Evolutionary conservation across 2,888 invertebrate genomes (phyloP).

Genomic region (Merodon equestris): DNA sequence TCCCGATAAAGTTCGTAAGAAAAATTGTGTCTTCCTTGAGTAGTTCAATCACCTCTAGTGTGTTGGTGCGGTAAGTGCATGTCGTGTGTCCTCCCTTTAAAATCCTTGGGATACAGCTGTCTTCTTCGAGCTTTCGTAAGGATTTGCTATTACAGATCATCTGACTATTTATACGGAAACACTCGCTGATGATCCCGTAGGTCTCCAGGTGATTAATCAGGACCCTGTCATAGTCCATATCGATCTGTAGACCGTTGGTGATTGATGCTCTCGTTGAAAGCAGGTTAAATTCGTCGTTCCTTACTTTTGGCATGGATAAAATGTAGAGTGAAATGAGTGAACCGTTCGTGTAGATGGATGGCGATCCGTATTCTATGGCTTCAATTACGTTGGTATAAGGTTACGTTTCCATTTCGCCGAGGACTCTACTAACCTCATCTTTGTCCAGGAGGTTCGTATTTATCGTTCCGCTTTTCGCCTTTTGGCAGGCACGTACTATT

Average conservation of each 20-base stretch:
- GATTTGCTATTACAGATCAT: slow-evolving; percentile 34
- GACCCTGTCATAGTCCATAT: slow-evolving; percentile 5
- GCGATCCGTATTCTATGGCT: slow-evolving; percentile 56
- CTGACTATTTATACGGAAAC: slow-evolving; percentile 26
- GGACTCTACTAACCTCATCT: too few relatives aligned
- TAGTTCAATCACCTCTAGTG: slow-evolving; percentile 7
- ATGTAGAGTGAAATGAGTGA: slow-evolving; percentile 42
- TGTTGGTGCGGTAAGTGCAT: slow-evolving; percentile 17
- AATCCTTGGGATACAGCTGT: slow-evolving; percentile 29
- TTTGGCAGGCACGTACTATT: slow-evolving; percentile 43
- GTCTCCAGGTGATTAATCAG: slow-evolving; percentile 17
- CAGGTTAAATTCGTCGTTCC: slow-evolving; percentile 18
- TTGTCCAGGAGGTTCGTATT: too few relatives aligned
- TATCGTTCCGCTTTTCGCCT: too few relatives aligned
- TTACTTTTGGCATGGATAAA: slow-evolving; percentile 30
- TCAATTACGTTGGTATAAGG: slow-evolving; percentile 56
- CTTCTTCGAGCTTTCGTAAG: slow-evolving; percentile 22
- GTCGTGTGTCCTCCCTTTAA: slow-evolving; percentile 37
- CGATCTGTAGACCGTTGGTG: slow-evolving; percentile 6
- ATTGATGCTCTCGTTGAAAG: slow-evolving; percentile 6
- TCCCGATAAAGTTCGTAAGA: slow-evolving; percentile 21
- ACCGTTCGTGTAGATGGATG: slow-evolving; percentile 42
- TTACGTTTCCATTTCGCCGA: slow-evolving; percentile 44
- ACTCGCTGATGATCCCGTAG: slow-evolving; percentile 9
- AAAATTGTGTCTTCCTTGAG: slow-evolving; percentile 16